phyloP scores from a whole-genome alignment of 2,888 invertebrate genomes.

The Hyposoter didymator region DNA sequence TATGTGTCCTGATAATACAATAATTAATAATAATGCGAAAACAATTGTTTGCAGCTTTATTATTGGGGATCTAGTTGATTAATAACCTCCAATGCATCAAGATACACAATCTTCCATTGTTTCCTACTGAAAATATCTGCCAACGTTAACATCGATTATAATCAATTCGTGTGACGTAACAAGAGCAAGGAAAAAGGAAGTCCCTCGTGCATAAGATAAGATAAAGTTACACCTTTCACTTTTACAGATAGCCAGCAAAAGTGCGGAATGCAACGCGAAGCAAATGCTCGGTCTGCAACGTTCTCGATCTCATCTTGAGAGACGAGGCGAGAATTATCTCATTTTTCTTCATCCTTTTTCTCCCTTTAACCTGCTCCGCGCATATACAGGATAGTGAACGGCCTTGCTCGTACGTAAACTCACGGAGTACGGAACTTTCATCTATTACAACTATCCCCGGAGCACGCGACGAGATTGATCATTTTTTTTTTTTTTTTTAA shows the following conservation, averaged over 20 bases:
- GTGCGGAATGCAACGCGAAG: conserved; percentile 40
- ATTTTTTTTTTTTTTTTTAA: background rate
- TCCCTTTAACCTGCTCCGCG: background rate
- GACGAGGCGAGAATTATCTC: conserved; percentile 1
- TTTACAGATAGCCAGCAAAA: conserved; percentile 46
- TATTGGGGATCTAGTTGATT: background rate
- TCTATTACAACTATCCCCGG: background rate
- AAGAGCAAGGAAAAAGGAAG: conserved; percentile 45
- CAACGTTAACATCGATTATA: background rate
- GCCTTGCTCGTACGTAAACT: conserved; percentile 39
- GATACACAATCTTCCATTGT: background rate
- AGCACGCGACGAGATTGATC: background rate
- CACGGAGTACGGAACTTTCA: conserved; percentile 28
- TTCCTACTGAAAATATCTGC: background rate
- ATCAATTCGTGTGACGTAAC: conserved; percentile 47
- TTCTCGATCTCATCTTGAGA: conserved; percentile 22
- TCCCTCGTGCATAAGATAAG: conserved; percentile 30
- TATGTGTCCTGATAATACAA: background rate
- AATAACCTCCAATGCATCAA: background rate
- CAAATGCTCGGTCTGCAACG: conserved; percentile 39
- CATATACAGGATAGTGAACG: conserved; percentile 1
- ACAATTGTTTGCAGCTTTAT: background rate
- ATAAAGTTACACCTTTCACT: conserved; percentile 66
- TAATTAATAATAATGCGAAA: background rate
- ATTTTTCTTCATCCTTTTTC: conserved; percentile 2